A percentile compares a stretch with the other conserved stretches of the same genome.
Evolutionary conservation across 2,113 vertebrate genomes (phyloP).

Genomic region (Andinoacara biseriatus): DNA sequence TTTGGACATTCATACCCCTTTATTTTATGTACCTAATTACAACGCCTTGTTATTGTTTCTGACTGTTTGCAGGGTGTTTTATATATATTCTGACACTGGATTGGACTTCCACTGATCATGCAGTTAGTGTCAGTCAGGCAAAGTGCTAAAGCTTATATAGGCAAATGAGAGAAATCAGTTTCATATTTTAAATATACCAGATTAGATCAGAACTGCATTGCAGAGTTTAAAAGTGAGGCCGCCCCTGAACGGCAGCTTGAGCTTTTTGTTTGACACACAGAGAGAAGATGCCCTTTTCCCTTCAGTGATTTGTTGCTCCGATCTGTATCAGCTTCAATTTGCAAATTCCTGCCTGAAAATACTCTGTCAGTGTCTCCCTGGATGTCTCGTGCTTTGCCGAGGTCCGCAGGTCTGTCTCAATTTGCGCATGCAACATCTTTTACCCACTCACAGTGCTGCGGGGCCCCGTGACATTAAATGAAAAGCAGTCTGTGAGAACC

Average conservation of each 20-base stretch:
- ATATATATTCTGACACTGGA: not conserved
- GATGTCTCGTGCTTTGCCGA: slow-evolving; percentile 1
- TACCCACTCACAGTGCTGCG: not conserved
- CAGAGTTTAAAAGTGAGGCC: not conserved
- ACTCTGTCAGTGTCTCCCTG: not conserved
- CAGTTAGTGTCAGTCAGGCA: not conserved
- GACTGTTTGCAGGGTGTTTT: slow-evolving; percentile 1
- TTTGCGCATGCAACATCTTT: not conserved
- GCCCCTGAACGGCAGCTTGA: not conserved
- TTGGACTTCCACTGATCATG: not conserved
- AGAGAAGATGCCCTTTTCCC: not conserved
- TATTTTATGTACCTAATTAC: not conserved
- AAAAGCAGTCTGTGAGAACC: not conserved
- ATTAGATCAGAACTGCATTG: slow-evolving; percentile 6
- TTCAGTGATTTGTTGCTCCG: not conserved
- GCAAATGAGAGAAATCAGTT: not conserved
- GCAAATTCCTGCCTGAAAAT: slow-evolving; percentile 14
- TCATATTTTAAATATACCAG: not conserved
- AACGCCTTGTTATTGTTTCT: not conserved
- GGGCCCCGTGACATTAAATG: not conserved
- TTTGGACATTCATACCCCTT: not conserved
- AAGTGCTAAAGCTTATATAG: not conserved
- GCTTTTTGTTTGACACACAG: not conserved
- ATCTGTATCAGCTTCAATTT: slow-evolving; percentile 23
- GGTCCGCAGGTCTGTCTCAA: slow-evolving; percentile 27